Conservation (phyloP, 2,888 invertebrate species). For the Fragum fragum region DNA sequence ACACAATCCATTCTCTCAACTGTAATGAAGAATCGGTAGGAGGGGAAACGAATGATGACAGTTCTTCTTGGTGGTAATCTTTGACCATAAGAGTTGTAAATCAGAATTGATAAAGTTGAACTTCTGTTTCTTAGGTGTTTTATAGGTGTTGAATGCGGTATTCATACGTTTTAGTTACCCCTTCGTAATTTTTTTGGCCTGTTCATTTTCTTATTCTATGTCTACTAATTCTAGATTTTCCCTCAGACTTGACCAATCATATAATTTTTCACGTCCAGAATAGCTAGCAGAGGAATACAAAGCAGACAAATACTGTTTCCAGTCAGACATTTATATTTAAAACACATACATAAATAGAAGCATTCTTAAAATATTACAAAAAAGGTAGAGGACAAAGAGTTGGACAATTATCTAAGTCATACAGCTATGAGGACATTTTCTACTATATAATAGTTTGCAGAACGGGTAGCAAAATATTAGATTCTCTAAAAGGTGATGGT, state of each 20-base stretch:
- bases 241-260: slow-evolving; percentile 39
- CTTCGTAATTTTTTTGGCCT: slow-evolving; percentile 7
- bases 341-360: too few species aligned
- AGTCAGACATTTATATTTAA: slow-evolving; percentile 24
- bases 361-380: too few species aligned
- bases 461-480: too few species aligned
- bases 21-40: slow-evolving; percentile 40
- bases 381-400: neutral
- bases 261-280: slow-evolving; percentile 43
- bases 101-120: neutral
- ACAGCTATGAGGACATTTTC: too few species aligned
- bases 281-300: slow-evolving; percentile 18
- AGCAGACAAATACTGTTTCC: slow-evolving; percentile 37
- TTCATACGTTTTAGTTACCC: slow-evolving; percentile 23
- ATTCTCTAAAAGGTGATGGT: too few species aligned
- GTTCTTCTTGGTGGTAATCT: slow-evolving; percentile 36
- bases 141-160: neutral
- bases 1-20: too few species aligned
- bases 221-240: slow-evolving; percentile 37
- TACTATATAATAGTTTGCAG: too few species aligned
- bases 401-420: too few species aligned
- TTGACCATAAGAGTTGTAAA: slow-evolving; percentile 3
- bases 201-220: slow-evolving; percentile 35
- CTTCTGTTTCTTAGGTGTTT: neutral
- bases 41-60: slow-evolving; percentile 36